A percentile compares a stretch with the other conserved stretches of the same genome.
phyloP scores from a whole-genome alignment of 92 coral and sea anemone species.

The Pocillopora meandrina region DNA sequence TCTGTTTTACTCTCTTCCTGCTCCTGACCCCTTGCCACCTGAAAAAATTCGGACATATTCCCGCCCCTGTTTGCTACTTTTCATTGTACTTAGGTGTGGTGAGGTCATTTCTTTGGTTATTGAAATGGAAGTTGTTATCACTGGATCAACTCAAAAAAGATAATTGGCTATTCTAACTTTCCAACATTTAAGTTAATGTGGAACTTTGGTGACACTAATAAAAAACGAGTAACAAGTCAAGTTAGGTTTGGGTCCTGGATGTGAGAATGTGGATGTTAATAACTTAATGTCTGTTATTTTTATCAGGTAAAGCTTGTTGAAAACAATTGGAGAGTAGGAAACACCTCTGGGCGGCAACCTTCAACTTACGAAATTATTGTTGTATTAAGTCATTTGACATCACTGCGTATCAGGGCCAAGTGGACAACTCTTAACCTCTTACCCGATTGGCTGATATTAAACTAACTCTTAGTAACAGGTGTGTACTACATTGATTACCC shows the following conservation, averaged over 20 bases:
- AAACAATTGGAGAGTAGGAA: conserved; percentile 78
- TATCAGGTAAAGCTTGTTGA: conserved; percentile 80
- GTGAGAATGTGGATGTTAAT: background rate
- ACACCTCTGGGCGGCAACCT: conserved; percentile 73
- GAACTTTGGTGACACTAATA: no score
- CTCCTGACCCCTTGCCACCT: no score
- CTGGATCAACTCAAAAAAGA: no score
- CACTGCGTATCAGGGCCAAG: conserved; percentile 80
- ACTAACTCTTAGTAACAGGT: conserved; percentile 50
- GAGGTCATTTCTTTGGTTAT: no score
- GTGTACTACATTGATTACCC: background rate
- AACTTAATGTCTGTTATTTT: background rate
- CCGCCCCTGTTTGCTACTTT: no score
- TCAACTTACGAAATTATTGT: conserved; percentile 73
- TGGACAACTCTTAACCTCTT: conserved; percentile 76
- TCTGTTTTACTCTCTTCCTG: no score
- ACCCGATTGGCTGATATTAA: conserved; percentile 55
- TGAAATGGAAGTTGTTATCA: no score
- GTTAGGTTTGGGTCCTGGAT: background rate
- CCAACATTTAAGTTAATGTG: no score
- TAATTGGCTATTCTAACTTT: no score
- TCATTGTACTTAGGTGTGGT: no score
- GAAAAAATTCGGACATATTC: no score
- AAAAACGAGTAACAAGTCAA: no score
- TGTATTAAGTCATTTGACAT: conserved; percentile 76